Conservation (phyloP, 2,797 vertebrate genomes). For the Pogoniulus pusillus region DNA sequence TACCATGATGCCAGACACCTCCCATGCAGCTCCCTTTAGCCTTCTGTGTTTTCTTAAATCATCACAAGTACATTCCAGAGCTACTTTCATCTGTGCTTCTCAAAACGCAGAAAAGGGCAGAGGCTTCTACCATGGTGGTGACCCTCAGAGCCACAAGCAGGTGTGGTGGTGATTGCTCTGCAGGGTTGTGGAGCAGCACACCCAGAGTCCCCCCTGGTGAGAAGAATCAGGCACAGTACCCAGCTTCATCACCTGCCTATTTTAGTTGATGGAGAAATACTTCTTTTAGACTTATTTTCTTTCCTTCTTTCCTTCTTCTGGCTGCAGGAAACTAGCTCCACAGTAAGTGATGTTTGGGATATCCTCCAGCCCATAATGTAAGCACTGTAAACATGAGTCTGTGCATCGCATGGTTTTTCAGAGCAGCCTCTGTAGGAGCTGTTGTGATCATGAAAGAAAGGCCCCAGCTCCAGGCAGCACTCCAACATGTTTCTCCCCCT, state of each 20-base stretch:
- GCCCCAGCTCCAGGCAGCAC: background rate
- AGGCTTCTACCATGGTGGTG: background rate
- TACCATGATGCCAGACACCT: background rate
- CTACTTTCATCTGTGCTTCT: background rate
- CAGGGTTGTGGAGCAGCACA: background rate
- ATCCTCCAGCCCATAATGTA: background rate
- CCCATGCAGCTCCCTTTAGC: background rate
- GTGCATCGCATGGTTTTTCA: background rate
- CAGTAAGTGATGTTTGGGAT: background rate
- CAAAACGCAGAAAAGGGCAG: background rate
- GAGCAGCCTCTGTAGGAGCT: background rate
- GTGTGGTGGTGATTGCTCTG: background rate
- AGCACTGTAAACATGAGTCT: background rate
- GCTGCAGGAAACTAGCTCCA: background rate
- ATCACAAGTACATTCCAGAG: background rate
- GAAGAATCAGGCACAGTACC: background rate
- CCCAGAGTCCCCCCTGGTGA: background rate
- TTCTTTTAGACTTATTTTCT: background rate
- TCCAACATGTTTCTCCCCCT: rapidly evolving
- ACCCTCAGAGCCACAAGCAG: background rate
- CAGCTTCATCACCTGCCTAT: background rate
- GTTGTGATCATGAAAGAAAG: background rate
- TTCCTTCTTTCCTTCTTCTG: background rate
- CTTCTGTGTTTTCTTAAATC: slow-evolving; percentile 3
- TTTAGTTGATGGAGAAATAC: background rate